phyloP scores from a whole-genome alignment of 2,797 vertebrate species.

The Squalus acanthias region DNA sequence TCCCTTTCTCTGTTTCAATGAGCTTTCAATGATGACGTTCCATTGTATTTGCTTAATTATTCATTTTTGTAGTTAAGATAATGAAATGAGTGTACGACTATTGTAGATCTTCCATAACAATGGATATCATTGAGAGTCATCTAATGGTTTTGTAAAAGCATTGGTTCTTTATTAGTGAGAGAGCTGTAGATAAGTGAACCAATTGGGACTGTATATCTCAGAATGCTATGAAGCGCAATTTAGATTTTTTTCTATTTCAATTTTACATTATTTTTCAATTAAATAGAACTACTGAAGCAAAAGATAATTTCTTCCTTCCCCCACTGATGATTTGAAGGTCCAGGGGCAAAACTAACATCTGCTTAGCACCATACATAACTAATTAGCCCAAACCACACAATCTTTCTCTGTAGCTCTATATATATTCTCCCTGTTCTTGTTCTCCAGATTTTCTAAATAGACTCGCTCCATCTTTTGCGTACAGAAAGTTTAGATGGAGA shows the following conservation, averaged over 20 bases:
- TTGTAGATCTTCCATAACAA: not conserved
- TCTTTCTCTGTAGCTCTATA: not conserved
- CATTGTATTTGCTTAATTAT: not conserved
- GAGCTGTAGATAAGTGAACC: not conserved
- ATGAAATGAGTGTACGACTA: not conserved
- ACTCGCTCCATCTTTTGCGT: not conserved
- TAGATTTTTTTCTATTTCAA: not conserved
- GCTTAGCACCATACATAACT: not conserved
- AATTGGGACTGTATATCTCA: not conserved
- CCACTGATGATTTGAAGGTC: not conserved
- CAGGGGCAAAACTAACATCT: not conserved
- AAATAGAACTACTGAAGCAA: not conserved
- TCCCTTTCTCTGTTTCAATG: not conserved
- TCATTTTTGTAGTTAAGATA: not conserved
- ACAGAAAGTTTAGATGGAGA: not conserved
- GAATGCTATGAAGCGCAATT: not conserved
- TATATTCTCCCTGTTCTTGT: not conserved
- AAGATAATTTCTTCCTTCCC: not conserved
- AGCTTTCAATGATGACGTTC: not conserved
- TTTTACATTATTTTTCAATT: slow-evolving; percentile 13
- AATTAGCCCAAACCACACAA: not conserved
- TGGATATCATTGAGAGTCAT: not conserved
- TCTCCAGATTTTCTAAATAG: not conserved
- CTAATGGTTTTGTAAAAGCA: not conserved
- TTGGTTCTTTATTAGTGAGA: not conserved